Percentiles rank a stretch among this genome's conserved stretches.
Evolutionary conservation across 1,140 invertebrate genomes (phyloP).

Genomic region (Caligus rogercresseyi): DNA sequence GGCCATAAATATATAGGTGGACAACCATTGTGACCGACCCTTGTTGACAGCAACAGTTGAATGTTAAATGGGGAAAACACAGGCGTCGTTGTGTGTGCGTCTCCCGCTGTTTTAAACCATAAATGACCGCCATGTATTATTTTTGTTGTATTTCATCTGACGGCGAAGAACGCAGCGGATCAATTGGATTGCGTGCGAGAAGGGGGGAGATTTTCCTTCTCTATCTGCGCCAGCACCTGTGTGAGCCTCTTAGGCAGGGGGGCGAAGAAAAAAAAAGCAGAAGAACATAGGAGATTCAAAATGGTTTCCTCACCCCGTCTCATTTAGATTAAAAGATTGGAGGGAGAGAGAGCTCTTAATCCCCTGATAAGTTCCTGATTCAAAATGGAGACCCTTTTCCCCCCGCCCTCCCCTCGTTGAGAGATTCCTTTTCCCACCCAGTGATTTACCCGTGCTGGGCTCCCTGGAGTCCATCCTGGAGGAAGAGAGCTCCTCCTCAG

Average conservation of each 20-base stretch:
- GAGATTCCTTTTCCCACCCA: not conserved
- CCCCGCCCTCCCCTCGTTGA: not conserved
- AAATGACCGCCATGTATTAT: not conserved
- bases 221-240: no score
- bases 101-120: not conserved
- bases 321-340: not conserved
- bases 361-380: not conserved
- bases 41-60: no score
- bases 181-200: no score
- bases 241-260: not conserved
- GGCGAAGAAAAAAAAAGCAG: not conserved
- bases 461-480: not conserved
- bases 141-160: no score
- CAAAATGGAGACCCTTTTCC: not conserved
- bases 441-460: constrained; percentile 8
- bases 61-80: no score
- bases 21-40: no score
- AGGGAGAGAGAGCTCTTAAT: not conserved
- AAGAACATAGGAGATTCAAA: not conserved
- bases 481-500: not conserved
- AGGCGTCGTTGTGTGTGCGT: no score
- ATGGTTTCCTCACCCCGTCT: not conserved
- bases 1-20: no score
- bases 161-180: not conserved
- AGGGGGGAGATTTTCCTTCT: no score